Base-by-base conservation (phyloP, 2,797 vertebrate genomes). In the Myotis planiceps region DNA sequence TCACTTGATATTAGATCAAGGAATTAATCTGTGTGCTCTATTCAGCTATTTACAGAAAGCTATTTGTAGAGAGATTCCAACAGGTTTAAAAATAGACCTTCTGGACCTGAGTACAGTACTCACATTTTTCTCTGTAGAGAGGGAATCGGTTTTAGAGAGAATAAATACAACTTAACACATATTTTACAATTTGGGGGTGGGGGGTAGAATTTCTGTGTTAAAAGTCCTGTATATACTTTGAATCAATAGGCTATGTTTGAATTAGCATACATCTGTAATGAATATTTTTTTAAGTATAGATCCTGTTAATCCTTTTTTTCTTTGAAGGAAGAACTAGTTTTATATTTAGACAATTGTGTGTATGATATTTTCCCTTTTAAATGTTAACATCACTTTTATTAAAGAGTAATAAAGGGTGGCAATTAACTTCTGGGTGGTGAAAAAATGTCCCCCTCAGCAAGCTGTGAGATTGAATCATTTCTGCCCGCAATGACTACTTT, bases 11-110 rank as follows among this genome's bases (percentile, higher is more conserved):
- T 98, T 98, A 98, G 97, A 95, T 97, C 94, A 97, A 93, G 96
- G 97, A 98, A 98, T 98, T 97, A 97, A 98, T 97, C 96, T 97
- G 90, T 97, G 97, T 97, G 95, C 97, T 98, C 97, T 97, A 88
- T 84, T 98, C 94, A 97, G 97, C 98, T 98, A 98, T 98, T 98
- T 98, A 97, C 98, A 98, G 98, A 99, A 98, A 98, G 98, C 98
- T 99, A 99, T 99, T 99, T 99, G 98, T 98, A 99, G 99, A 98
- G 98, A 98, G 99, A 99, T 99, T 99, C 99, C 99, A 99, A 97
- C 92, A 94, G 98, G 98, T 98, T 99, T 99, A 99, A 99, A 99
- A 99, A 99, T 99, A 99, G 98, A 98, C 93, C 96, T 96, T 97
- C 95, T 90, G 98, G 98, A 98, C 97, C 98, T 98, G 98, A 99